These are phyloP conservation scores for Pterois miles DNA, from an alignment of 2,797 vertebrate species.

Conservation along the genomic window DNA sequence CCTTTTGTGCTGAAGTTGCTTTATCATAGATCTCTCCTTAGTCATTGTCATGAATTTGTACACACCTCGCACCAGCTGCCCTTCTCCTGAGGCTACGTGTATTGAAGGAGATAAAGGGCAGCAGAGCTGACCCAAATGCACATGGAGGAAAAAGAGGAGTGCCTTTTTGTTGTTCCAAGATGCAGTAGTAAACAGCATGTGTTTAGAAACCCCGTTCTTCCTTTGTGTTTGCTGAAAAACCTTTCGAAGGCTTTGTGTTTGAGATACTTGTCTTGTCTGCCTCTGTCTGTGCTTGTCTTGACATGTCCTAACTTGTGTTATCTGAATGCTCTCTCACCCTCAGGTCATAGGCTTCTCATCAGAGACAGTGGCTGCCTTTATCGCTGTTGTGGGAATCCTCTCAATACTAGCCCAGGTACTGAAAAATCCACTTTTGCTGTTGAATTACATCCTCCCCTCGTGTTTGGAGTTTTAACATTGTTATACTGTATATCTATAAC, in stretches of 20 bases:
- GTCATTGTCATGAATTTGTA: constrained; percentile 20
- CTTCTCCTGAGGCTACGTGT: neutral
- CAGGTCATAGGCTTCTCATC: constrained; percentile 92
- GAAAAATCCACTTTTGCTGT: constrained; percentile 10
- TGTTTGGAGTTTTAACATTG: neutral
- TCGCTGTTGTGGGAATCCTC: constrained; percentile 92
- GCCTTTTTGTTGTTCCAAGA: neutral
- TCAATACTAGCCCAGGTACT: constrained; percentile 93
- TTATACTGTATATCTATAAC: neutral
- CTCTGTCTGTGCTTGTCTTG: neutral
- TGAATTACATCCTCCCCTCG: neutral
- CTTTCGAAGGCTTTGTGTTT: neutral
- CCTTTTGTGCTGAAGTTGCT: neutral
- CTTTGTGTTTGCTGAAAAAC: neutral
- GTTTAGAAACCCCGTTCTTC: neutral
- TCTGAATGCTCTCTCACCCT: constrained; percentile 17
- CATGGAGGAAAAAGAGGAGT: neutral
- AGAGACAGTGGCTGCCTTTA: constrained; percentile 93
- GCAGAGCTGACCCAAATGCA: constrained; percentile 29
- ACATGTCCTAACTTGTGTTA: constrained; percentile 42
- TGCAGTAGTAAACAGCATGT: neutral
- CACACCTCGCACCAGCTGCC: neutral
- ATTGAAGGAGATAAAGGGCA: constrained; percentile 3
- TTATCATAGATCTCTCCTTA: neutral
- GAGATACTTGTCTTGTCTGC: neutral